phyloP scores from a whole-genome alignment of 2,888 invertebrate species.

The Parnassius smintheus region DNA sequence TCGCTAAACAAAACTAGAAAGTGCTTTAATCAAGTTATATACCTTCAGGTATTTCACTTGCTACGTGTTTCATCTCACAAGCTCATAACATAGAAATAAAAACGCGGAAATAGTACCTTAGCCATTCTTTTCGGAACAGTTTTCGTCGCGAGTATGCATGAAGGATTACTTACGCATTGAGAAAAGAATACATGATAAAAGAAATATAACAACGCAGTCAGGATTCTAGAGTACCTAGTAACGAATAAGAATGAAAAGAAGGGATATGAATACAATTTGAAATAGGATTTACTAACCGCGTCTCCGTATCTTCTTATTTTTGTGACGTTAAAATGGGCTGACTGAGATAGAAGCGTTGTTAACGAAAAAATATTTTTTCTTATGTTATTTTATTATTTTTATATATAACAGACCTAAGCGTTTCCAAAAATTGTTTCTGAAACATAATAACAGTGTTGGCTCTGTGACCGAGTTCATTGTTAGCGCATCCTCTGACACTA shows the following conservation, averaged over 20 bases:
- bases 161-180: constrained; percentile 26
- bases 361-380: too few species aligned
- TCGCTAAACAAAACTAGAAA: constrained; percentile 1
- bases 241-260: constrained; percentile 21
- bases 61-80: constrained; percentile 27
- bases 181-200: constrained; percentile 26
- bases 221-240: constrained; percentile 17
- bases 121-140: constrained; percentile 26
- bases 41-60: constrained; percentile 19
- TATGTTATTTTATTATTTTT: too few species aligned
- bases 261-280: constrained; percentile 15
- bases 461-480: too few species aligned
- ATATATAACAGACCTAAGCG: too few species aligned
- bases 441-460: too few species aligned
- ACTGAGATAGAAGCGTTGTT: not conserved
- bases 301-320: constrained; percentile 14
- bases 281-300: constrained; percentile 21
- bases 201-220: constrained; percentile 19
- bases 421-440: too few species aligned
- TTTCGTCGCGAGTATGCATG: constrained; percentile 24
- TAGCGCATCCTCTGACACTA: too few species aligned
- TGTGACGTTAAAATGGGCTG: constrained; percentile 10
- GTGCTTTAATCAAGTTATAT: constrained; percentile 19
- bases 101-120: constrained; percentile 26
- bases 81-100: constrained; percentile 28